Conservation (phyloP, 2,797 vertebrate genomes). For the Poecilia gillii region DNA sequence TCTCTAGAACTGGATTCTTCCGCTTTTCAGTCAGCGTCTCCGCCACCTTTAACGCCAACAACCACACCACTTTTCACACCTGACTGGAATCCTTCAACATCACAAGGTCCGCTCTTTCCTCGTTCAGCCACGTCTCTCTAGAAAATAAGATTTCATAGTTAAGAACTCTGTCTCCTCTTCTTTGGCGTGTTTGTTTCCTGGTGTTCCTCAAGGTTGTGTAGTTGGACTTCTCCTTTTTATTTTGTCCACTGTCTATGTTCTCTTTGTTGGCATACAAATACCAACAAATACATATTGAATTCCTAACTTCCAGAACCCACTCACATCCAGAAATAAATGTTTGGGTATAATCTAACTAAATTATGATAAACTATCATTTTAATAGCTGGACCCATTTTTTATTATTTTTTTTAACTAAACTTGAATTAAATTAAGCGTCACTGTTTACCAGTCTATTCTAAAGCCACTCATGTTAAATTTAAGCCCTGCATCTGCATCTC, state of each 20-base stretch:
- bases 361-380: neutral
- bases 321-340: neutral
- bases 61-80: neutral
- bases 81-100: neutral
- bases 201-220: neutral
- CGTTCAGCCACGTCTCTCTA: neutral
- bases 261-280: too few species aligned
- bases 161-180: neutral
- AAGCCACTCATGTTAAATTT: neutral
- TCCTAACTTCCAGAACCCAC: neutral
- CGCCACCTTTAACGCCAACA: neutral
- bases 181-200: neutral
- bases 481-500: neutral
- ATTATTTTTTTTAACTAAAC: neutral
- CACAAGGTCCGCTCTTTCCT: neutral
- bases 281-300: neutral
- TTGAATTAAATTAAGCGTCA: neutral
- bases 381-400: neutral
- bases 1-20: neutral
- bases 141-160: neutral
- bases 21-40: neutral
- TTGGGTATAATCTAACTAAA: neutral
- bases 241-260: too few species aligned
- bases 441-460: neutral
- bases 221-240: neutral